Evolutionary conservation across 1,140 invertebrate genomes (phyloP).

Genomic region (Gryon sp.): DNA sequence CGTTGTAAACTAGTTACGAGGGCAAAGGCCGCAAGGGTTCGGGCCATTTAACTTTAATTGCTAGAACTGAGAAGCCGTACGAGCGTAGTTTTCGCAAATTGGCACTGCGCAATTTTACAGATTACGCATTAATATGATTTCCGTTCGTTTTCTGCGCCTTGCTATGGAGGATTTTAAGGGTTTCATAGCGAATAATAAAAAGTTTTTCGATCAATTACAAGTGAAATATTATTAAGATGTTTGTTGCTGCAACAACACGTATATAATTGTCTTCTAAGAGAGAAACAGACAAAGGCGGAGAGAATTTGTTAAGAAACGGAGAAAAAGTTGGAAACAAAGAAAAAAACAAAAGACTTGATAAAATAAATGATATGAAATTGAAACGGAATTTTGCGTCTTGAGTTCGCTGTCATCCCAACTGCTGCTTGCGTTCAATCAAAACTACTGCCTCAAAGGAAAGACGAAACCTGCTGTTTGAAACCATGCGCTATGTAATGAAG

Average conservation of each 20-base stretch:
- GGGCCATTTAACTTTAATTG: constrained; percentile 76
- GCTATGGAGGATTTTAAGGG: not conserved
- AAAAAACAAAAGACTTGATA: constrained; percentile 54
- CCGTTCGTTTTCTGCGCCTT: constrained; percentile 45
- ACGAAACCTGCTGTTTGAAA: constrained; percentile 67
- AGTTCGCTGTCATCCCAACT: constrained; percentile 36
- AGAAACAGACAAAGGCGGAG: too few relatives aligned
- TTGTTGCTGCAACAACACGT: not conserved
- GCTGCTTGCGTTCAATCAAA: constrained; percentile 73
- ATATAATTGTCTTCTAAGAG: too few relatives aligned
- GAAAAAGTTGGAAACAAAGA: constrained; percentile 27
- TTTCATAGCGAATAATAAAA: constrained; percentile 23
- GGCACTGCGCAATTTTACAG: constrained; percentile 55
- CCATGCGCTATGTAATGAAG: constrained; percentile 72
- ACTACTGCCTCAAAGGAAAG: constrained; percentile 67
- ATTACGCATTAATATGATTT: constrained; percentile 71
- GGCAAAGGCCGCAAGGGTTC: constrained; percentile 59
- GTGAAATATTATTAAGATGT: not conserved
- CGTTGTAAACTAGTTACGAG: constrained; percentile 70
- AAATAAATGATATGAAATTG: constrained; percentile 68
- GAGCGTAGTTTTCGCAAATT: constrained; percentile 63
- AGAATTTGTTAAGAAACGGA: too few relatives aligned
- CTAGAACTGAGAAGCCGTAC: constrained; percentile 70
- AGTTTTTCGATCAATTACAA: constrained; percentile 13
- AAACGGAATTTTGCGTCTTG: constrained; percentile 64